Conservation (phyloP, 1,140 invertebrate genomes). For the Atta colombica region DNA sequence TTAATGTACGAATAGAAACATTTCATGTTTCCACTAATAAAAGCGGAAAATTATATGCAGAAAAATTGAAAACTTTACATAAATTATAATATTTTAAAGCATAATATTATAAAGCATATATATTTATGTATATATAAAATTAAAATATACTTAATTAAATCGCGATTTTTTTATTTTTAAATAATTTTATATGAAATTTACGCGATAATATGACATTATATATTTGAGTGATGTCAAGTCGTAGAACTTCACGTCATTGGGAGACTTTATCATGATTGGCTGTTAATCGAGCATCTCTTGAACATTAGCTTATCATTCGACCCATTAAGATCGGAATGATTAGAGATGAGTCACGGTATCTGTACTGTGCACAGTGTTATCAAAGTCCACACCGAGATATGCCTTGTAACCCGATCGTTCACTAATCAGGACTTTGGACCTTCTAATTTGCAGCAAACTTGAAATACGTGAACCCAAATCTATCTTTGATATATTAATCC, state of each 20-base stretch:
- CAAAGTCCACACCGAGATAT: constrained; percentile 40
- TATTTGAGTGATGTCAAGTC: constrained; percentile 18
- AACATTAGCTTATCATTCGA: constrained; percentile 59
- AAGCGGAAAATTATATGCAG: not conserved
- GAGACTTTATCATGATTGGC: constrained; percentile 32
- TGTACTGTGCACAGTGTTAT: constrained; percentile 18
- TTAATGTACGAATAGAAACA: not conserved
- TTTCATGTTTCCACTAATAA: not conserved
- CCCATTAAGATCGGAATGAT: constrained; percentile 51
- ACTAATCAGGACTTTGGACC: constrained; percentile 45
- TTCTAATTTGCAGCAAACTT: constrained; percentile 56
- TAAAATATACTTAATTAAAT: not conserved
- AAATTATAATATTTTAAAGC: not conserved
- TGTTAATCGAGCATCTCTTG: constrained; percentile 46
- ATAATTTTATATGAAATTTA: not conserved
- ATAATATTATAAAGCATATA: not conserved
- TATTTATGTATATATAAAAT: not conserved
- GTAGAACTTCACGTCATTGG: not conserved
- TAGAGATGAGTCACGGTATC: constrained; percentile 36
- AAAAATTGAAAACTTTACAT: no score
- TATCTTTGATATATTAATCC: constrained; percentile 56
- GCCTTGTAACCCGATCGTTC: constrained; percentile 41
- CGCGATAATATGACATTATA: not conserved
- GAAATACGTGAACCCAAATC: constrained; percentile 18
- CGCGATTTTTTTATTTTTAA: not conserved